These are phyloP conservation scores for Steinernema scapterisci DNA, from an alignment of 2,888 invertebrate species.

Conservation along the genomic window DNA sequence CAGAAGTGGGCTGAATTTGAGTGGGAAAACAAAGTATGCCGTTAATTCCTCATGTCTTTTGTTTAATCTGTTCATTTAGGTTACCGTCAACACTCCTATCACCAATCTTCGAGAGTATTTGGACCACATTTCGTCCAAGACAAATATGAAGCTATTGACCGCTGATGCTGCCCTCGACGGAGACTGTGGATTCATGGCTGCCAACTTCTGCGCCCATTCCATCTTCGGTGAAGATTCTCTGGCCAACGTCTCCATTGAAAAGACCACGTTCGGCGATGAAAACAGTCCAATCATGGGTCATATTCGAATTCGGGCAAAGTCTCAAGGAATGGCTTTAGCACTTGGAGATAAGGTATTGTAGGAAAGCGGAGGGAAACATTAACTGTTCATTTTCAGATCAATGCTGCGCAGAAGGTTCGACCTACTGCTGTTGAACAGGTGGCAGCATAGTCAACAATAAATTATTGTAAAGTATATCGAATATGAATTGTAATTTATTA, in stretches of 20 bases:
- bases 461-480: neutral
- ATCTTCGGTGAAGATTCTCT: slow-evolving; percentile 90
- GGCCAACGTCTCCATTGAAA: slow-evolving; percentile 97
- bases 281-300: slow-evolving; percentile 91
- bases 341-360: slow-evolving; percentile 88
- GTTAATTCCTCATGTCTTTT: no score
- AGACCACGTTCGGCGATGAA: slow-evolving; percentile 70
- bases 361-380: neutral
- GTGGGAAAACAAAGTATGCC: slow-evolving; percentile 98
- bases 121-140: slow-evolving; percentile 85
- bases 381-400: slow-evolving; percentile 40
- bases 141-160: slow-evolving; percentile 98
- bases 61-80: slow-evolving; percentile 66
- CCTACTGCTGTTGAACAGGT: neutral
- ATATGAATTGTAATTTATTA: slow-evolving; percentile 1
- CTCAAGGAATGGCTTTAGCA: slow-evolving; percentile 98
- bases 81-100: slow-evolving; percentile 87
- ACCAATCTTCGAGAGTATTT: slow-evolving; percentile 90
- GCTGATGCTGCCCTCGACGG: slow-evolving; percentile 78
- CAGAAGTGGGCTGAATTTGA: slow-evolving; percentile 99
- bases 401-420: slow-evolving; percentile 42
- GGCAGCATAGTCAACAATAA: neutral
- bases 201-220: slow-evolving; percentile 92
- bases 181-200: slow-evolving; percentile 99
- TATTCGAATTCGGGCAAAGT: slow-evolving; percentile 96